These are phyloP conservation scores for Actinia tenebrosa DNA, from an alignment of 64 coral and sea anemone genomes.

Conservation along the genomic window DNA sequence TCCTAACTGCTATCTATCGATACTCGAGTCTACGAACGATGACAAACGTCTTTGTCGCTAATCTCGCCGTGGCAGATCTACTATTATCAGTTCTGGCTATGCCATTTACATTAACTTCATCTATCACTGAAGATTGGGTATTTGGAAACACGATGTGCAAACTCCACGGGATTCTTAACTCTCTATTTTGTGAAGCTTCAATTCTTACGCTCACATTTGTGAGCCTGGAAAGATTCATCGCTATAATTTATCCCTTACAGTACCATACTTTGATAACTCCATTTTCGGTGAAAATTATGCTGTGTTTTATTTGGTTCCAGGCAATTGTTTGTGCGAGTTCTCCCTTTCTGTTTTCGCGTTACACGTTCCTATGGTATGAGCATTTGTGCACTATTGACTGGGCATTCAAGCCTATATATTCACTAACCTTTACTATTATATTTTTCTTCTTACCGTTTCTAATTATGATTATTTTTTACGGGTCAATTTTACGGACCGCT, in stretches of 20 bases:
- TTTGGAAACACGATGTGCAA: slow-evolving; percentile 67
- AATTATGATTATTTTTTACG: slow-evolving; percentile 42
- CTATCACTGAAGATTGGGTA: slow-evolving; percentile 49
- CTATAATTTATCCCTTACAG: slow-evolving; percentile 62
- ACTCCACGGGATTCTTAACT: slow-evolving; percentile 50
- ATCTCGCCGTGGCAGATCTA: slow-evolving; percentile 72
- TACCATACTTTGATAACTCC: slow-evolving; percentile 57
- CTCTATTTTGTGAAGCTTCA: slow-evolving; percentile 62
- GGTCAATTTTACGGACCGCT: slow-evolving; percentile 52
- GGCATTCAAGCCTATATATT: slow-evolving; percentile 40
- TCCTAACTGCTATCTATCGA: slow-evolving; percentile 54
- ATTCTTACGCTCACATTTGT: slow-evolving; percentile 71
- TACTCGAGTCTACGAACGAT: slow-evolving; percentile 58
- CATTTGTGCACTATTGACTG: slow-evolving; percentile 76
- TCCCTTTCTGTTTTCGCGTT: slow-evolving; percentile 53
- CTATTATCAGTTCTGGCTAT: slow-evolving; percentile 52
- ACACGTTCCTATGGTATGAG: slow-evolving; percentile 57
- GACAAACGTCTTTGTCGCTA: slow-evolving; percentile 80
- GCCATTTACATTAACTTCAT: slow-evolving; percentile 74
- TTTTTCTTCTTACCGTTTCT: slow-evolving; percentile 58
- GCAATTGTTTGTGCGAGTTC: slow-evolving; percentile 11
- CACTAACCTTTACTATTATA: slow-evolving; percentile 41
- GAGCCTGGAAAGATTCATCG: slow-evolving; percentile 70
- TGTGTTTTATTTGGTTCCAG: slow-evolving; percentile 59
- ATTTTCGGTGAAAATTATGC: slow-evolving; percentile 26